Conservation (phyloP, 2,888 invertebrate species). For the Caenorhabditis wallacei region DNA sequence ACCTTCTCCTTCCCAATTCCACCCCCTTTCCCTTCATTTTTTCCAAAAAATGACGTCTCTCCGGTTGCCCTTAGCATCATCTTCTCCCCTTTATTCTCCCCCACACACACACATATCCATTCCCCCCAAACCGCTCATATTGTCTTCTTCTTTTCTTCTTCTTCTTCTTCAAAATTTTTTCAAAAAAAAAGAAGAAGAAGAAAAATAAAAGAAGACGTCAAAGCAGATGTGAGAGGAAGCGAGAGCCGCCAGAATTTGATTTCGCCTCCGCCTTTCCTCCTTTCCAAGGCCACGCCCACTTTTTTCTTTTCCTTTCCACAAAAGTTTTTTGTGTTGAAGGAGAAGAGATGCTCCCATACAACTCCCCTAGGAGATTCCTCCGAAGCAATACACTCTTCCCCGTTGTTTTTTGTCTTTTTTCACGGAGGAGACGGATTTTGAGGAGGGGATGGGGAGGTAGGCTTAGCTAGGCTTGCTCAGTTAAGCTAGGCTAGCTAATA, state of each 20-base stretch:
- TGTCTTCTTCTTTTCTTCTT: neutral
- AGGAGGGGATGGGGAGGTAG: neutral
- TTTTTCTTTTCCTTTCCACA: neutral
- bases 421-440: neutral
- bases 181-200: constrained; percentile 16
- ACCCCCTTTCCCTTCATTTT: neutral
- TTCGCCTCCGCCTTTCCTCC: constrained; percentile 36
- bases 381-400: neutral
- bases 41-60: constrained; percentile 19
- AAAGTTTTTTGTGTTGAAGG: constrained; percentile 9
- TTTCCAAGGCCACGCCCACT: constrained; percentile 31
- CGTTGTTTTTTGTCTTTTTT: constrained; percentile 24
- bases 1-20: constrained; percentile 4
- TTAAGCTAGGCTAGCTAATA: too few relatives aligned
- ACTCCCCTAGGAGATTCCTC: constrained; percentile 16
- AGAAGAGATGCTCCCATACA: constrained; percentile 8
- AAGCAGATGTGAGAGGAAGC: neutral
- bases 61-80: constrained; percentile 9
- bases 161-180: constrained; percentile 13
- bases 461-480: neutral
- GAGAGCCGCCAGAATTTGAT: constrained; percentile 27
- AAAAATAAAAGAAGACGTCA: constrained; percentile 37
- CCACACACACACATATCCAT: neutral
- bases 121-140: neutral
- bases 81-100: neutral